Evolutionary conservation across 2,113 vertebrate genomes (phyloP), one percentile per base, ranked within the genome.

Genomic region (Bagarius yarrelli): DNA sequence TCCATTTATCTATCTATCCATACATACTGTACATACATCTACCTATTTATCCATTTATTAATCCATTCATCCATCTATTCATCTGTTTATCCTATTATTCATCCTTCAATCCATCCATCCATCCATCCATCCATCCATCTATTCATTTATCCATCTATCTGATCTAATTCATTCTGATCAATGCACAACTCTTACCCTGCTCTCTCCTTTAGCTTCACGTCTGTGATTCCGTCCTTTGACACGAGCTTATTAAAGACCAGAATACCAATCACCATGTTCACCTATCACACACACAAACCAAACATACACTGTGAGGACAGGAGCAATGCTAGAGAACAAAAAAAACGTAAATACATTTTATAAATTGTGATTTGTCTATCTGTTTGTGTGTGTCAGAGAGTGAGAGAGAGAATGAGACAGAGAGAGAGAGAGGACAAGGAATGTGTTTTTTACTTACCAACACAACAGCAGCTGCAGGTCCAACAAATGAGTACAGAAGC

Each of bases 221-320:
- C 98, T 5, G 97, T 97, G 92, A 99, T 99, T 88, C 98, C 98
- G 64, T 99, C 98, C 91, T 99, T 99, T 91, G 98, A 99, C 86
- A 99, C 98, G 60, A 99, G 96, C 93, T 96, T 99, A 94, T 99
- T 99, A 93, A 99, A 99, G 88, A 99, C 97, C 92, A 99, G 95
- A 94, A 99, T 99, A 82, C 98, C 98, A 90, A 99, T 98, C 90
- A 98, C 95, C 98, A 99, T 99, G 90, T 99, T 99, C 88, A 99
- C 98, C 98, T 99, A 94, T 90, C 73, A 84, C 85, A 80, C 85
- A 89, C 88, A 91, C 78, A 89, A 47, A 47, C n/a, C 27, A 53
- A 11, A 71, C 86, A 50, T 69, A 84, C 67, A 55, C 36, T 52
- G 81, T 76, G 56, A 77, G 63, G 83, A 25, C 18, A 86, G 47